Evolutionary conservation across 2,113 vertebrate species (phyloP), one percentile per base, ranked within the genome.

Genomic region (Nymphicus hollandicus): DNA sequence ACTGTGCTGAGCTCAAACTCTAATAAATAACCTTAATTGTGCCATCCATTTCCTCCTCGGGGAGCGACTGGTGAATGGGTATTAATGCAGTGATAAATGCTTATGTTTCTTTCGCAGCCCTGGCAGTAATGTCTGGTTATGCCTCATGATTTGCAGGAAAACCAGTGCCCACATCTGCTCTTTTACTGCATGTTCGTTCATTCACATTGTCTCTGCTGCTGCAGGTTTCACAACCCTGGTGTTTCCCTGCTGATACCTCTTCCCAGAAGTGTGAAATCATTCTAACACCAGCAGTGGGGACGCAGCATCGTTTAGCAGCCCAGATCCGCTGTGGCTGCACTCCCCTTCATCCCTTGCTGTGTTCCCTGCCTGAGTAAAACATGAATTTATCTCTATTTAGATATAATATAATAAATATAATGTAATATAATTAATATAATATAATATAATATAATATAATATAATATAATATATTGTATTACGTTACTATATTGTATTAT

Each of bases 11-110:
- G 92, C 92, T 81, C 73, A 69, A 72, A 91, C n/a, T 53, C 69
- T 29, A 72, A 92, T 96, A 93, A 96, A 95, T 93, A 95, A 91
- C 7, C 49, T 83, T 95, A 96, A 96, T 89, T 23, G 18, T 85
- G 83, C 88, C 93, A 92, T 93, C 91, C 86, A 71, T 93, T 95
- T 94, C 94, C 88, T 84, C 81, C 84, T 35, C 53, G 22, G 94
- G 94, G 95, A 95, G 89, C 0, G 66, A 50, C 88, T 95, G 92
- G 83, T 91, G 94, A 95, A 93, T 93, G 91, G 69, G 81, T 93
- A 94, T 93, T 93, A 94, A 96, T 78, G 80, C 83, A 93, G 88
- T 46, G 61, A 96, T 96, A 91, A 94, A 94, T 95, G 87, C 91
- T 82, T 50, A 18, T 41, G 53, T 87, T 89, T 89, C 94, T 92